Base-by-base conservation (phyloP, 1,140 invertebrate species). In the Propsilocerus akamusi region DNA sequence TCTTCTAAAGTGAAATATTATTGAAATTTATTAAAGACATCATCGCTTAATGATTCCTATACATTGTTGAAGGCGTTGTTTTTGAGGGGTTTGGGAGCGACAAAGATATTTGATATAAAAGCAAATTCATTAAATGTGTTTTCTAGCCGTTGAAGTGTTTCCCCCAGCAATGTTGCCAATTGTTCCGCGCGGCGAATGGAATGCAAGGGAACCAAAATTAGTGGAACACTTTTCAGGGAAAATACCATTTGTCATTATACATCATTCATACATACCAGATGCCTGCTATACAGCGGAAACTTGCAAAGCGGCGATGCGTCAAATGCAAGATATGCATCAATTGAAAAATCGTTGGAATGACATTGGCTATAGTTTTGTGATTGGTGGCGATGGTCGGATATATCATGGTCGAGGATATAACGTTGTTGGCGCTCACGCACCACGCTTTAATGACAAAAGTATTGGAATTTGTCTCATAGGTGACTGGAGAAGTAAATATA, bases 391-490 rank as follows among this genome's bases (percentile, higher is more conserved):
- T 51, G 83, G 83, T 2, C 68, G 71, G 10, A 77, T 76, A 6
- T 89, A 86, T 56, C 74, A 78, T 53, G 86, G 83, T 2, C 70
- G 84, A 25, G 82, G 82, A 1, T 91, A 84, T 77, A 71, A 76
- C 22, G 64, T 59, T 3, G 62, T 78, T 0, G 85, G 85, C 4
- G 80, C 81, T 0, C 83, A 89, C 56, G 74, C 84, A 0, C 73
- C 71, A 2, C 63, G 61, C 17, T 86, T 77, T 56, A 89, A 90
- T 62, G 66, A 60, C 37, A 69, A 65, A 47, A 84, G 83, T 52
- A 73, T 87, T 20, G 85, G 81, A 47, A 82, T 87, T 53, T 77
- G 75, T 25, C 65, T 87, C 5, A 83, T 88, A 51, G 81, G 71
- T 25, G 75, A 78, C 57, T 80, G 74, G 73, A 63, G 65, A 65